Evolutionary conservation across 2,888 invertebrate species (phyloP).

Genomic region (Resseliella maxima): DNA sequence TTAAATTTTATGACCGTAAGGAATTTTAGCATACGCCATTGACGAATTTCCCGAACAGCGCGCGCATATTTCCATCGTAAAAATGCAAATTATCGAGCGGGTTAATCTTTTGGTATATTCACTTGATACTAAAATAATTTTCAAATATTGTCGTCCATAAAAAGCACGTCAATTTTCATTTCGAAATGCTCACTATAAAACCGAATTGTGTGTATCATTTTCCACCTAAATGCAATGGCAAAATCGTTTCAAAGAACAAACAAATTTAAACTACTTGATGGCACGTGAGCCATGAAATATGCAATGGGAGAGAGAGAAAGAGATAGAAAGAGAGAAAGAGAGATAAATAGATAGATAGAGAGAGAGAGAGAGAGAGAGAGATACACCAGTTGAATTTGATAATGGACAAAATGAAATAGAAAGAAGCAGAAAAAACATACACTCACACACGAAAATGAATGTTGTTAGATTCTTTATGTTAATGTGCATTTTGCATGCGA

Average conservation of each 20-base stretch:
- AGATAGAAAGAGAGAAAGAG: too few species aligned
- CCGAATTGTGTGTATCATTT: neutral
- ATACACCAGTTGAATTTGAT: constrained; percentile 36
- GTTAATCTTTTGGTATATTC: constrained; percentile 21
- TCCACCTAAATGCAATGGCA: neutral
- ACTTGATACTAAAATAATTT: constrained; percentile 34
- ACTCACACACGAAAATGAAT: neutral
- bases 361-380: neutral
- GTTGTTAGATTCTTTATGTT: neutral
- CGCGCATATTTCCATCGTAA: neutral
- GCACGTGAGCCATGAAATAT: constrained; percentile 41
- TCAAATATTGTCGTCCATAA: constrained; percentile 14
- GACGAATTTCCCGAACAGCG: neutral
- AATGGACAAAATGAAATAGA: neutral
- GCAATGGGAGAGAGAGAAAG: neutral
- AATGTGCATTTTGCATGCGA: constrained; percentile 39
- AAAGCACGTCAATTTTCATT: neutral
- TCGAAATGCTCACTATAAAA: neutral
- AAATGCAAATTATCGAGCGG: constrained; percentile 42
- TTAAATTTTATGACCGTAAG: constrained; percentile 51
- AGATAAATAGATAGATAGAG: neutral
- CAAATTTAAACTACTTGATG: constrained; percentile 47
- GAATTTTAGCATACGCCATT: constrained; percentile 33
- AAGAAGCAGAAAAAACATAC: neutral
- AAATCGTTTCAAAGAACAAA: constrained; percentile 6